Evolutionary conservation across 2,888 invertebrate species (phyloP).

Genomic region (Linnaemya vulpina): DNA sequence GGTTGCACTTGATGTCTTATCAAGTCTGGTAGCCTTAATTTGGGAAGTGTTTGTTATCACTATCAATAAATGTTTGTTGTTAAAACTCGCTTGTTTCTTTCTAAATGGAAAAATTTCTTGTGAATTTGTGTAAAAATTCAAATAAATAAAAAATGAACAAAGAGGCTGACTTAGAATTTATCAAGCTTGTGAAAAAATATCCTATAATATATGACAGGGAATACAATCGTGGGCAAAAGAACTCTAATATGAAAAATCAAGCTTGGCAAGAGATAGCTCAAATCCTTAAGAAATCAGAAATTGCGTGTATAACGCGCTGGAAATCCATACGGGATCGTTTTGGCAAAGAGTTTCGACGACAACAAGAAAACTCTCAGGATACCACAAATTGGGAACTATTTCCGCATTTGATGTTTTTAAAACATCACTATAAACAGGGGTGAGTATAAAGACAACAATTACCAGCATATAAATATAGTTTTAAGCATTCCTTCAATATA

Average conservation of each 20-base stretch:
- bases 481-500: too few relatives aligned
- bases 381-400: slow-evolving; percentile 80
- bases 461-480: too few relatives aligned
- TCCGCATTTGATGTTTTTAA: slow-evolving; percentile 77
- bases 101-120: slow-evolving; percentile 40
- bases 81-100: slow-evolving; percentile 26
- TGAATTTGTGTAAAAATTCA: slow-evolving; percentile 24
- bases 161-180: slow-evolving; percentile 74
- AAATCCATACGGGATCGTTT: slow-evolving; percentile 80
- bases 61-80: slow-evolving; percentile 50
- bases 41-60: background rate
- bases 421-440: slow-evolving; percentile 80
- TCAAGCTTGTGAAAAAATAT: slow-evolving; percentile 76
- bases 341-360: slow-evolving; percentile 78
- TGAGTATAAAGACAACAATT: background rate
- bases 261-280: slow-evolving; percentile 78
- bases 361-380: slow-evolving; percentile 77
- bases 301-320: slow-evolving; percentile 80
- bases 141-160: slow-evolving; percentile 56
- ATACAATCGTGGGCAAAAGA: slow-evolving; percentile 76
- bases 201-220: slow-evolving; percentile 79
- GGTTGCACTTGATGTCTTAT: too few relatives aligned
- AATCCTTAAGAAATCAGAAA: slow-evolving; percentile 77
- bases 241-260: slow-evolving; percentile 76
- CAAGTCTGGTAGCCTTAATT: slow-evolving; percentile 3